These are phyloP conservation scores for Trachythela sp. DNA, from an alignment of 64 coral and sea anemone species.

Conservation along the genomic window DNA sequence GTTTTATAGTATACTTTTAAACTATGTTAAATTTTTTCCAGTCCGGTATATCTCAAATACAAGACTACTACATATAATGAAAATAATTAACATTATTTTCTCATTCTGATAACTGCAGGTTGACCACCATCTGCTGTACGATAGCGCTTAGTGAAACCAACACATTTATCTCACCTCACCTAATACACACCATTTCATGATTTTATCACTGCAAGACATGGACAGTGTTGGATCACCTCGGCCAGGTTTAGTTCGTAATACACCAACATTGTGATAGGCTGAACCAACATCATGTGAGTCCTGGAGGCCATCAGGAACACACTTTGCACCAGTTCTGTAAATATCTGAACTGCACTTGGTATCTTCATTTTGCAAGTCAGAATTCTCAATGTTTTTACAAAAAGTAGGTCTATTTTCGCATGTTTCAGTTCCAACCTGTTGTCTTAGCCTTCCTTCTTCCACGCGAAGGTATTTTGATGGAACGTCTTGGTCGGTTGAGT, in stretches of 20 bases:
- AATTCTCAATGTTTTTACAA: neutral
- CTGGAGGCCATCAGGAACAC: constrained; percentile 66
- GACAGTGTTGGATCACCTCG: constrained; percentile 90
- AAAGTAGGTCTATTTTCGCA: neutral
- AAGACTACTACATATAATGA: too few species aligned
- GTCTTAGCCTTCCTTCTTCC: neutral
- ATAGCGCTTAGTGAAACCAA: too few species aligned
- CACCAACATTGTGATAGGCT: constrained; percentile 63
- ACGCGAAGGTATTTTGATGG: neutral
- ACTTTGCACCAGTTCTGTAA: constrained; percentile 89
- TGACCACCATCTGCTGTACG: too few species aligned
- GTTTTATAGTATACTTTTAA: too few species aligned
- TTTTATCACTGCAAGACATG: constrained; percentile 99
- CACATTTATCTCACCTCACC: too few species aligned
- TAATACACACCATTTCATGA: constrained; percentile 88
- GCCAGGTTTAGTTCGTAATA: constrained; percentile 87
- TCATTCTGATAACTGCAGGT: too few species aligned
- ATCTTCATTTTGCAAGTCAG: neutral
- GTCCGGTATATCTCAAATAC: too few species aligned
- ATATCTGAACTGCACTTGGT: constrained; percentile 41
- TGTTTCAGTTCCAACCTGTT: neutral
- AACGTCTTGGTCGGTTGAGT: neutral
- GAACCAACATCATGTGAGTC: constrained; percentile 61
- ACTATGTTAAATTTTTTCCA: too few species aligned
- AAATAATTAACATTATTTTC: too few species aligned